Conservation (phyloP, 1,140 invertebrate species). For the Adoxophyes honmai region DNA sequence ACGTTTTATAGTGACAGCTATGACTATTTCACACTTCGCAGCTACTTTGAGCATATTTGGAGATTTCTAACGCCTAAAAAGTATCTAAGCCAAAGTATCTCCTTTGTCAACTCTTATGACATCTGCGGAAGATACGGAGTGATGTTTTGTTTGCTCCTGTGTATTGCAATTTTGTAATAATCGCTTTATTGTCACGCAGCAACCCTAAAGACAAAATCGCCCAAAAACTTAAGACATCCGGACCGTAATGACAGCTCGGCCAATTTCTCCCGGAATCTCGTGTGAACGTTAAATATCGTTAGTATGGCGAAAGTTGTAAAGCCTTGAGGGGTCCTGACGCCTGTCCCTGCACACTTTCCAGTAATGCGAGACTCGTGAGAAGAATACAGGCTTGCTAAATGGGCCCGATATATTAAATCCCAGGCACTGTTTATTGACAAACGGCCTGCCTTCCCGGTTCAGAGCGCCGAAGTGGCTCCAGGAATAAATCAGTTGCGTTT, state of each 20-base stretch:
- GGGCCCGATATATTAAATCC: constrained; percentile 16
- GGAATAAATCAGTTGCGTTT: constrained; percentile 14
- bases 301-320: constrained; percentile 26
- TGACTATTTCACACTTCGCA: no score
- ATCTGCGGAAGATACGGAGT: no score
- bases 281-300: constrained; percentile 25
- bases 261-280: constrained; percentile 27
- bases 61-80: no score
- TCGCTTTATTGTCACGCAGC: no score
- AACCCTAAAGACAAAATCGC: no score
- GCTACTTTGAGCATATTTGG: no score
- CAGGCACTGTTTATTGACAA: constrained; percentile 14
- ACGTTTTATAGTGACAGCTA: no score
- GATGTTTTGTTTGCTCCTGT: no score
- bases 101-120: no score
- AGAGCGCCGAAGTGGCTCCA: not conserved
- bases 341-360: constrained; percentile 28
- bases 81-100: no score
- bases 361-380: constrained; percentile 41
- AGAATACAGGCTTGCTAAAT: constrained; percentile 27
- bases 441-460: constrained; percentile 6
- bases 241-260: constrained; percentile 21
- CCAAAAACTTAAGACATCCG: constrained; percentile 27
- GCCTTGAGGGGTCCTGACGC: constrained; percentile 25
- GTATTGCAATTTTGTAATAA: no score